Base-by-base conservation (phyloP, 2,797 vertebrate species). In the Molossus molossus region DNA sequence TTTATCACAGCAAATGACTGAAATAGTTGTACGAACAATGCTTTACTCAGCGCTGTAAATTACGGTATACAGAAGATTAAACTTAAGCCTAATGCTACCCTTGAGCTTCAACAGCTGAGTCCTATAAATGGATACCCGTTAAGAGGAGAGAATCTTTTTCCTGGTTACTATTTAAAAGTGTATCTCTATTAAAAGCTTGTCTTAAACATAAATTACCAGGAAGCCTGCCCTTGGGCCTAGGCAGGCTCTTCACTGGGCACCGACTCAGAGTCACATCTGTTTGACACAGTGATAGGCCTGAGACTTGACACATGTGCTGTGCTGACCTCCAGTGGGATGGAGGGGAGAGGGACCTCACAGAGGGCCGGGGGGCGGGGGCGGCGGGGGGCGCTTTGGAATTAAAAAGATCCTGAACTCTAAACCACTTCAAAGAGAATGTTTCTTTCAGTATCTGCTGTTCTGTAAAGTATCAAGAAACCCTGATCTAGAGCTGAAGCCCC, bases 101-200 rank as follows among this genome's bases (percentile, higher is more conserved):
- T 97, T 97, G 98, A 96, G 97, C 96, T 98, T 96, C 98, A 97
- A 98, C 97, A 98, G 98, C 98, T 98, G 98, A 98, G 94, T 94
- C 98, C 98, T 98, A 98, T 98, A 98, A 98, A 98, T 96, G 98
- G 98, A 96, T 96, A 84, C 97, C 94, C 73, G 89, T 97, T 97
- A 97, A 97, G 90, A 98, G 94, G 67, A 97, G 94, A 97, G 95
- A 95, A 76, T 83, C 92, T 97, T 97, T 98, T 97, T 97, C 96
- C 79, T 93, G 96, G 97, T 95, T 98, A 97, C 98, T 98, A 98
- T 98, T 98, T 98, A 98, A 98, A 98, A 97, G 96, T 80, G 64
- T 94, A 91, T 80, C 96, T 97, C 98, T 97, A 97, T 98, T 98
- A 98, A 98, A 98, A 97, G 93, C 97, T 95, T 92, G 82, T 93